Base-by-base conservation (phyloP, 2,888 invertebrate species). In the Limenitis arthemis region DNA sequence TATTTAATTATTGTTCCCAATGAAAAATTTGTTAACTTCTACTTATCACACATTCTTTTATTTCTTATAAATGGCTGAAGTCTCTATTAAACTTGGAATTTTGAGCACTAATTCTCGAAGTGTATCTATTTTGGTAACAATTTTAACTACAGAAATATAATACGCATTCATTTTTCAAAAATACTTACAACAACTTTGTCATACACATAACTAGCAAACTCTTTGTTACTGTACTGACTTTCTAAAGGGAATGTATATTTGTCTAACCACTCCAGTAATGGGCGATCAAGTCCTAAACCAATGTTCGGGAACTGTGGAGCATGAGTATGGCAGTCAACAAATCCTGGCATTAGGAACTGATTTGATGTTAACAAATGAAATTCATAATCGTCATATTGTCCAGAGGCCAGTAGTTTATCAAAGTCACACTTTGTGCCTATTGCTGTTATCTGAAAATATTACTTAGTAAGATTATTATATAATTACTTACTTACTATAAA, bases 311-410 rank as follows among this genome's bases (percentile, higher is more conserved):
- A 93, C 77, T 97, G 97, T 0, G 95, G 92, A 0, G 95, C 96
- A 82, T 97, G 97, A 8, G 94, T 93, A 71, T 97, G 97, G 28
- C 94, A 93, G 75, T 97, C 97, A 4, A 97, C 88, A 54, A 97
- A 89, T 0, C 97, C 97, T 0, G 97, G 97, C 72, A 96, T 91
- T 9, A 97, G 72, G 68, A 97, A 92, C 75, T 94, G 91, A 44
- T 78, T 75, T 5, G 64, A 51, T 7, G 47, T 56, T 33, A 55
- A 37, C 9, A 49, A 8, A 12, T n/a, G 20, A 7, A 53, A 36
- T 28, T 5, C 6, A 8, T 36, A 47, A 8, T 49, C 44, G 4
- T 46, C 37, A 8, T 7, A 12, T 31, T 38, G 28, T 9, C 20
- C 37, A 20, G 30, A 12, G 11, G 9, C 8, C 7, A 5, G 6